A percentile compares a stretch with the other conserved stretches of the same genome.
Evolutionary conservation across 2,113 vertebrate species (phyloP).

Genomic region (Myxocyprinus asiaticus): DNA sequence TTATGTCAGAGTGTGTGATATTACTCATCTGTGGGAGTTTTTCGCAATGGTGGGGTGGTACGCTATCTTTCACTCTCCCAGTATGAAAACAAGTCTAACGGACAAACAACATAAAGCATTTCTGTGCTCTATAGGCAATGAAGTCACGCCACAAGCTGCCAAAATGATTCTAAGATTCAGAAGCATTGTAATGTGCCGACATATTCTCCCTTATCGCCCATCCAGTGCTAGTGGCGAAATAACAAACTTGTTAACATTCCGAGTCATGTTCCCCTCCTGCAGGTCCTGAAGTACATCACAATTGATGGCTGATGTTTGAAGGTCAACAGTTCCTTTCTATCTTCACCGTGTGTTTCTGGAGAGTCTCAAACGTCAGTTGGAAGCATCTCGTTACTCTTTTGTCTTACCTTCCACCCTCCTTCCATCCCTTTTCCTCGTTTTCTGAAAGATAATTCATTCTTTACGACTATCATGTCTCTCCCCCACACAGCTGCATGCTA

Average conservation of each 20-base stretch:
- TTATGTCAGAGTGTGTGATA: neutral
- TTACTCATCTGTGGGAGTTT: constrained; percentile 4
- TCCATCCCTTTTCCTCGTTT: constrained; percentile 20
- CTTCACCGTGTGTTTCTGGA: constrained; percentile 62
- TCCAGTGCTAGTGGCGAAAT: constrained; percentile 54
- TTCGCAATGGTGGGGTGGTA: constrained; percentile 13
- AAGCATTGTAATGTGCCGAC: constrained; percentile 49
- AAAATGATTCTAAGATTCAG: constrained; percentile 28
- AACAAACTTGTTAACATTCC: constrained; percentile 59
- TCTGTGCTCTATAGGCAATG: constrained; percentile 21
- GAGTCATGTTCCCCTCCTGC: constrained; percentile 61
- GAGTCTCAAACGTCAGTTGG: constrained; percentile 64
- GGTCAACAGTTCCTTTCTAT: constrained; percentile 54
- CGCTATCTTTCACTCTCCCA: constrained; percentile 15
- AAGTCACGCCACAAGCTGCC: neutral
- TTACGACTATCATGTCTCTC: constrained; percentile 52
- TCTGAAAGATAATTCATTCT: constrained; percentile 56
- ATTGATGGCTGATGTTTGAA: constrained; percentile 56
- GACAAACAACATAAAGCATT: constrained; percentile 5
- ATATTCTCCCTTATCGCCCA: constrained; percentile 38
- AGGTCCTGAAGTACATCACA: constrained; percentile 50
- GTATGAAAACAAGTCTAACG: constrained; percentile 19
- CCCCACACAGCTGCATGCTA: constrained; percentile 61
- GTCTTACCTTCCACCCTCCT: constrained; percentile 56
- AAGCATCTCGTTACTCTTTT: constrained; percentile 58